Evolutionary conservation across 2,888 invertebrate genomes (phyloP), one percentile per base, ranked within the genome.

Genomic region (Thyatira batis): DNA sequence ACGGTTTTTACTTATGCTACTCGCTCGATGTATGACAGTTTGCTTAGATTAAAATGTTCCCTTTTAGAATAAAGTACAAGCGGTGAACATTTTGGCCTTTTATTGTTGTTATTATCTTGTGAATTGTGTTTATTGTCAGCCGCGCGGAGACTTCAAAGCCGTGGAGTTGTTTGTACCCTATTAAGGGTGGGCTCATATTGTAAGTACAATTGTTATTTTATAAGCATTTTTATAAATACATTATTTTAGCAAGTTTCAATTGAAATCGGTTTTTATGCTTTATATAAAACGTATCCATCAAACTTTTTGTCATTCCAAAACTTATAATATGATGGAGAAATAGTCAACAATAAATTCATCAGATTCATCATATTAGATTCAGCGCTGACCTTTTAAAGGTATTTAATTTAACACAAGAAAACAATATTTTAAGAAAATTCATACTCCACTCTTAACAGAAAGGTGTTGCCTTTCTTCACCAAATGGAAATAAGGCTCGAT

Each of bases 21-120:
- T 5, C 17, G 39, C 39, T 17, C 8, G 1, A 8, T 17, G 17
- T 39, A 39, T 39, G 39, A 13, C 39, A 17, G 39, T 8, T 8
- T 17, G 39, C 17, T 39, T 17, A 39, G 13, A 11, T 73, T 77
- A 74, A 76, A 79, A 76, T 76, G 76, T 76, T 77, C 65, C 64
- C 58, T 71, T 70, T 69, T 58, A 68, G n/a, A 73, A 71, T 65
- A 63, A 73, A 73, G 57, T 71, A 61, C 53, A 54, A 49, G 58
- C 46, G 50, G 53, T 50, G 63, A 65, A 69, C 70, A 72, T 73
- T 65, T 63, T 52, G 58, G 53, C 66, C 65, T 71, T 72, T 76
- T 76, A 78, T 76, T 77, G 69, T 78, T 71, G 71, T 75, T 76
- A 78, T 79, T 80, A 73, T 76, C 71, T 72, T 66, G 71, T 63